These are phyloP conservation scores for Engystomops pustulosus DNA, from an alignment of 2,113 vertebrate genomes.

Conservation along the genomic window DNA sequence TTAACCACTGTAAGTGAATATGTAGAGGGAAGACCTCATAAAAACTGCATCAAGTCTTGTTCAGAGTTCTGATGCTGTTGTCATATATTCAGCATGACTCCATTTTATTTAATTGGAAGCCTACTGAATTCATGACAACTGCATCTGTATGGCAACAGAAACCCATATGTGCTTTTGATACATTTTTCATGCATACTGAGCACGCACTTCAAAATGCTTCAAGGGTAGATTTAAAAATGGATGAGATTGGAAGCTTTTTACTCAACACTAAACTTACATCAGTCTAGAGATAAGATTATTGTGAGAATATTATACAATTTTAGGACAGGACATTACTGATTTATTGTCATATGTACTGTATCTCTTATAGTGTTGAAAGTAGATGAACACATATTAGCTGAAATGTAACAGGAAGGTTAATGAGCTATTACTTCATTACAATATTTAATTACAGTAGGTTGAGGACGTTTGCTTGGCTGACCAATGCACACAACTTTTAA, in stretches of 20 bases:
- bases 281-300: background rate
- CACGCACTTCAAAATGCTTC: slow-evolving; percentile 21
- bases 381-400: background rate
- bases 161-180: slow-evolving; percentile 22
- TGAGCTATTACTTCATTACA: background rate
- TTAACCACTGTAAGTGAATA: background rate
- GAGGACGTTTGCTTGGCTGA: too few relatives aligned
- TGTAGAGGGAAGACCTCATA: background rate
- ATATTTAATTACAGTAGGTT: too few relatives aligned
- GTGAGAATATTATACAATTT: background rate
- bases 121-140: slow-evolving; percentile 22
- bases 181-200: slow-evolving; percentile 24
- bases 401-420: background rate
- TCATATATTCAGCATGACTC: slow-evolving; percentile 18
- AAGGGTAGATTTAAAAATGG: slow-evolving; percentile 25
- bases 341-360: background rate
- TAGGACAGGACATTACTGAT: background rate
- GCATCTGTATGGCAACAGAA: slow-evolving; percentile 24
- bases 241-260: slow-evolving; percentile 6
- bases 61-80: slow-evolving; percentile 15
- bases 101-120: slow-evolving; percentile 21
- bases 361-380: background rate
- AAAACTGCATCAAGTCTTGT: slow-evolving; percentile 1
- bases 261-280: slow-evolving; percentile 7
- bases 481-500: too few relatives aligned